These are phyloP conservation scores for Sturnira hondurensis DNA, from an alignment of 2,113 vertebrate species.

Conservation along the genomic window DNA sequence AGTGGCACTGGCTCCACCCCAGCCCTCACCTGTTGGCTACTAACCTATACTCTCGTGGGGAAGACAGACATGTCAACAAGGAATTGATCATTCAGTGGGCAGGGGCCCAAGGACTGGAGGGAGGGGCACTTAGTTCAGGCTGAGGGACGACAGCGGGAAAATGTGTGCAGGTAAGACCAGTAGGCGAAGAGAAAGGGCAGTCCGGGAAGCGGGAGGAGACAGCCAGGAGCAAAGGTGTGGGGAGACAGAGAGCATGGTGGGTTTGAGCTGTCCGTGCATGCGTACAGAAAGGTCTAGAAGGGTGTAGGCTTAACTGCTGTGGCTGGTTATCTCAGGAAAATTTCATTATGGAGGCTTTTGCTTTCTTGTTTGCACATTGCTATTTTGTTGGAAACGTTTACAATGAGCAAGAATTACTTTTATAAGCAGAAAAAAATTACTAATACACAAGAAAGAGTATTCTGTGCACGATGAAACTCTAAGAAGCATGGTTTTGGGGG, in stretches of 20 bases:
- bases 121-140: neutral
- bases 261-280: neutral
- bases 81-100: neutral
- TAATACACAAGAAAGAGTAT: neutral
- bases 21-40: neutral
- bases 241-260: neutral
- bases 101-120: neutral
- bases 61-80: neutral
- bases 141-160: neutral
- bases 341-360: neutral
- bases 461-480: neutral
- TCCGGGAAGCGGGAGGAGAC: neutral
- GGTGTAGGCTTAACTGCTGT: neutral
- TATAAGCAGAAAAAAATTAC: neutral
- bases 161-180: neutral
- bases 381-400: neutral
- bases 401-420: slow-evolving; percentile 1
- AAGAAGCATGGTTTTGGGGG: neutral
- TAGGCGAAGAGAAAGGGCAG: neutral
- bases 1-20: no score
- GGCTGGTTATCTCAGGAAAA: neutral
- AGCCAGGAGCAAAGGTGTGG: neutral
- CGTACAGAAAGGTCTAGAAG: neutral
- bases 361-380: neutral
- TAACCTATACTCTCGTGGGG: neutral